Evolutionary conservation across 2,797 vertebrate genomes (phyloP), one percentile per base, ranked within the genome.

Genomic region (Buphagus erythrorhynchus): DNA sequence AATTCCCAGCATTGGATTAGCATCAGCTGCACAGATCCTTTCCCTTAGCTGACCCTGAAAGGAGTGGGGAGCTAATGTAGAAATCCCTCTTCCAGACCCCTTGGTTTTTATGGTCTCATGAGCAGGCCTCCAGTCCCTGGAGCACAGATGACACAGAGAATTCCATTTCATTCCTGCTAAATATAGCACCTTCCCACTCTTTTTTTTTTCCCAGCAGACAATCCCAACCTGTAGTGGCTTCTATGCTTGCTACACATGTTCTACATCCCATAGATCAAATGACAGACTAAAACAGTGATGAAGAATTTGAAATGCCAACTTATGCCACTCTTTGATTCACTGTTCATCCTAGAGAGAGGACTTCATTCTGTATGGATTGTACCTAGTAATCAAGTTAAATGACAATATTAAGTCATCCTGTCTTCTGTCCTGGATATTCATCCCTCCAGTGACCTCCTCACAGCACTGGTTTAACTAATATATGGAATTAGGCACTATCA

Each of bases 11-110:
- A 48, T 2, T 29, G 63, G 67, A 95, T 88, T 91, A 94, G 35
- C 42, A 78, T 26, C 0, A 2, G 48, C 77, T 82, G 20, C 72
- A 52, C 0, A 0, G 1, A 26, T 82, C 45, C 43, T 28, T 94
- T 94, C 29, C 86, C 93, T 93, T 31, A 78, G n/a, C 0, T 95
- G 95, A 88, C 87, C 80, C 86, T 65, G 45, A 48, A 65, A 80
- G 29, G 38, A 90, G 28, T 4, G 8, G 11, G 26, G 31, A 81
- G 29, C 38, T 84, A 79, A 78, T 46, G 38, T 26, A 46, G n/a
- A 69, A 76, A 86, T 79, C 67, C 52, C 29, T 46, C 29, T 91
- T 51, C 40, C 82, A 86, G 38, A 55, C 21, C 67, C 76, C 67
- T 86, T 57, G 55, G 66, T 29, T 93, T 84, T 88, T 79, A 69